Base-by-base conservation (phyloP, 2,888 invertebrate species). In the Orgyia antiqua region DNA sequence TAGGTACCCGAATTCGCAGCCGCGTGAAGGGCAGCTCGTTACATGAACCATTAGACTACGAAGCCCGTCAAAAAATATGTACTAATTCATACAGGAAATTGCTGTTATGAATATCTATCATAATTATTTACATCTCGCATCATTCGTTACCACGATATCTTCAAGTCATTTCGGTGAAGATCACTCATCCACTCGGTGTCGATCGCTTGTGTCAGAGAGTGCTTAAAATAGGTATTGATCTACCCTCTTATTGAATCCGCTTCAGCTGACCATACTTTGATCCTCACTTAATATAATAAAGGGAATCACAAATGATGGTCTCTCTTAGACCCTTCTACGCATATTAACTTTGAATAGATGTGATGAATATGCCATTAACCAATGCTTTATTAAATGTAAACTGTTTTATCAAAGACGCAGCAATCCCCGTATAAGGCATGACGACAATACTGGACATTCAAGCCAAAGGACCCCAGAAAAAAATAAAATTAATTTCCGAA, bases 41-140 rank as follows among this genome's bases (percentile, higher is more conserved):
- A n/a, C n/a, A n/a, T n/a, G n/a, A n/a, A n/a, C n/a, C n/a, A n/a
- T n/a, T n/a, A n/a, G n/a, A n/a, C n/a, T n/a, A n/a, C n/a, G n/a
- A n/a, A n/a, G n/a, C n/a, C n/a, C n/a, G n/a, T n/a, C n/a, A n/a
- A n/a, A n/a, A n/a, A n/a, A n/a, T n/a, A n/a, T n/a, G n/a, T n/a
- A n/a, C n/a, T n/a, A n/a, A n/a, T n/a, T n/a, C n/a, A n/a, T n/a
- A n/a, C n/a, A n/a, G n/a, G n/a, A n/a, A n/a, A n/a, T n/a, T n/a
- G n/a, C n/a, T n/a, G n/a, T n/a, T n/a, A n/a, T n/a, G n/a, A n/a
- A n/a, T n/a, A 47, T 45, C 44, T 45, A 49, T 40, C 25, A 29
- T 39, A 49, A 51, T 54, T 51, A 54, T 41, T 41, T 24, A 33
- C 55, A 54, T 47, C 55, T 51, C 55, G 42, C 36, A 39, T 37